Base-by-base conservation (phyloP, 1,140 invertebrate genomes). In the Centruroides vittatus region DNA sequence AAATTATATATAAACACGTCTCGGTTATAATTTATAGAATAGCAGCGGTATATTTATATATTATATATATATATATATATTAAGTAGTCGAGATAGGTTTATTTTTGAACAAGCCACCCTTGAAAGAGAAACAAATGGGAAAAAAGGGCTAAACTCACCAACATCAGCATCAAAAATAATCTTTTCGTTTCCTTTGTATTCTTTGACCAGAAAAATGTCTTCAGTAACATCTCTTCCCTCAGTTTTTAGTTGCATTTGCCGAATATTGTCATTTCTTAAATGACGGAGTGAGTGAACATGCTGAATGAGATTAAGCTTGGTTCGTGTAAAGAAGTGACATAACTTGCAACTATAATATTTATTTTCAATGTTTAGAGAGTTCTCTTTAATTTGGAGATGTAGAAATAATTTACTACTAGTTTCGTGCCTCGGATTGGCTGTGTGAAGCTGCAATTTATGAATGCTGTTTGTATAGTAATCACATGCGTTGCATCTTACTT, bases 401-500 rank as follows among this genome's bases (percentile, higher is more conserved):
- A 85, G 80, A 67, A 97, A 85, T 47, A 97, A 78, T 66, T 91
- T 78, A 6, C 84, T 79, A 47, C 84, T 84, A 12, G 86, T 87
- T 70, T 96, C 92, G 72, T 95, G 91, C 34, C 89, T 77, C 55
- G 87, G 86, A 47, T 86, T 87, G 41, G 89, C 86, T 1, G 86
- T 84, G 71, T 98, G 94, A 52, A 97, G 77, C 70, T 94, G 92
- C 50, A 98, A 77, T 74, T 98, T 97, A 72, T 96, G 92, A 53
- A 92, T 89, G 61, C 90, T 94, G 75, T 96, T 97, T 3, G 93
- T 96, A 71, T 94, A 94, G 73, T 95, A 97, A 74, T 97, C 92
- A 75, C 94, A 98, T 58, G 90, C 88, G 75, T 96, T 95, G 74
- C 94, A 98, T 57, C 92, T 81, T 4, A 98, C 83, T 77, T 96